Percentiles rank a stretch among this genome's conserved stretches.
Conservation (phyloP, 2,797 vertebrate genomes). For the Momotus momota region DNA sequence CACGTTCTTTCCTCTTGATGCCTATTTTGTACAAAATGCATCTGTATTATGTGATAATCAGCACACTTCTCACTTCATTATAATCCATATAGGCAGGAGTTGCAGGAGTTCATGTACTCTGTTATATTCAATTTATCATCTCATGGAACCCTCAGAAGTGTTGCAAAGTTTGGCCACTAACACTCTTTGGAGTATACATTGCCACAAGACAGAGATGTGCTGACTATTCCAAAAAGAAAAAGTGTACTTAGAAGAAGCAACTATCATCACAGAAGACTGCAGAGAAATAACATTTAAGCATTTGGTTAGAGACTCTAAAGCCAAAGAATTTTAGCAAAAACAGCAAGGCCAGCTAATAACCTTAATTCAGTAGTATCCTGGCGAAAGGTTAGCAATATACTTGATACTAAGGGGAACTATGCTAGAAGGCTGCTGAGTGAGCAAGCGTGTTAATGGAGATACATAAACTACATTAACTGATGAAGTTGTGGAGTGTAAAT, state of each 20-base stretch:
- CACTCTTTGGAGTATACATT: slow-evolving; percentile 33
- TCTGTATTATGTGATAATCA: slow-evolving; percentile 76
- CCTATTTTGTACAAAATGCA: slow-evolving; percentile 59
- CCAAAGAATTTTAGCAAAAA: slow-evolving; percentile 30
- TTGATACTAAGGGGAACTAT: not conserved
- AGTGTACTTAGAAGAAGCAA: slow-evolving; percentile 42
- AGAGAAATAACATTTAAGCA: slow-evolving; percentile 63
- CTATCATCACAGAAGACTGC: slow-evolving; percentile 38
- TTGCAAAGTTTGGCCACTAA: slow-evolving; percentile 54
- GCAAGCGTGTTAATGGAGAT: slow-evolving; percentile 23
- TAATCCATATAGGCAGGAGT: slow-evolving; percentile 23
- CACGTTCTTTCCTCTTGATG: slow-evolving; percentile 56
- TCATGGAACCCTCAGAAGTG: slow-evolving; percentile 36
- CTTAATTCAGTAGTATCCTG: slow-evolving; percentile 36
- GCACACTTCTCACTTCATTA: slow-evolving; percentile 60
- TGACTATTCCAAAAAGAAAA: slow-evolving; percentile 63
- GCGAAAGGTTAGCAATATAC: slow-evolving; percentile 14
- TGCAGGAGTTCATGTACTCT: slow-evolving; percentile 30
- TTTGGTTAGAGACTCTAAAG: slow-evolving; percentile 25
- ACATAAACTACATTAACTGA: slow-evolving; percentile 16
- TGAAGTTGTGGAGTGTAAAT: not conserved
- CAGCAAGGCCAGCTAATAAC: slow-evolving; percentile 2
- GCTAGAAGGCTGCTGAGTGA: slow-evolving; percentile 27
- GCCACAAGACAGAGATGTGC: slow-evolving; percentile 40
- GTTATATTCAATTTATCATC: slow-evolving; percentile 67